Evolutionary conservation across 1,140 invertebrate genomes (phyloP).

Genomic region (Aphaenogaster floridana): DNA sequence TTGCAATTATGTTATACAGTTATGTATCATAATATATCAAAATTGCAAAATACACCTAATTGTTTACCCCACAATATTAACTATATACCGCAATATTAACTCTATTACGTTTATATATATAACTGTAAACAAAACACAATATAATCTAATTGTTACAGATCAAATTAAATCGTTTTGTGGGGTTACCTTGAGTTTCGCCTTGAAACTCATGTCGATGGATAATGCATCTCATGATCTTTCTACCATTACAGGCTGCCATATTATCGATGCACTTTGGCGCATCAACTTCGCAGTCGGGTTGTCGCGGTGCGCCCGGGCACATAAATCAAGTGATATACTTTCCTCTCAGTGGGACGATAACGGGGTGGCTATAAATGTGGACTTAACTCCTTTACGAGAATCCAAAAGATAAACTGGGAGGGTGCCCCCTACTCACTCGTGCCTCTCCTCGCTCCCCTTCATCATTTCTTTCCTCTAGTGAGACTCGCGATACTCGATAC

Average conservation of each 20-base stretch:
- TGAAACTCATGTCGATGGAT: slow-evolving; percentile 20
- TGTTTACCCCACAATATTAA: background rate
- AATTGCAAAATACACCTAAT: background rate
- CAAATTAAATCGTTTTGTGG: background rate
- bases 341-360: slow-evolving; percentile 58
- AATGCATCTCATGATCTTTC: slow-evolving; percentile 56
- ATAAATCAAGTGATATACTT: slow-evolving; percentile 75
- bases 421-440: background rate
- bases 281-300: slow-evolving; percentile 47
- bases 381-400: slow-evolving; percentile 72
- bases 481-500: slow-evolving; percentile 49
- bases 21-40: background rate
- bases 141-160: background rate
- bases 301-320: slow-evolving; percentile 46
- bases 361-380: slow-evolving; percentile 71
- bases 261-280: slow-evolving; percentile 58
- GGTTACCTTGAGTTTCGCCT: background rate
- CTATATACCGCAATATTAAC: background rate
- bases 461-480: background rate
- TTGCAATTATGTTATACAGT: background rate
- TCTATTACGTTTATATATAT: background rate
- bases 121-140: background rate
- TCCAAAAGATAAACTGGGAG: slow-evolving; percentile 66
- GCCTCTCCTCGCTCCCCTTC: background rate
- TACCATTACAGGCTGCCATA: slow-evolving; percentile 55